Evolutionary conservation across 2,888 invertebrate genomes (phyloP).

Genomic region (Eupelmus urozonus): DNA sequence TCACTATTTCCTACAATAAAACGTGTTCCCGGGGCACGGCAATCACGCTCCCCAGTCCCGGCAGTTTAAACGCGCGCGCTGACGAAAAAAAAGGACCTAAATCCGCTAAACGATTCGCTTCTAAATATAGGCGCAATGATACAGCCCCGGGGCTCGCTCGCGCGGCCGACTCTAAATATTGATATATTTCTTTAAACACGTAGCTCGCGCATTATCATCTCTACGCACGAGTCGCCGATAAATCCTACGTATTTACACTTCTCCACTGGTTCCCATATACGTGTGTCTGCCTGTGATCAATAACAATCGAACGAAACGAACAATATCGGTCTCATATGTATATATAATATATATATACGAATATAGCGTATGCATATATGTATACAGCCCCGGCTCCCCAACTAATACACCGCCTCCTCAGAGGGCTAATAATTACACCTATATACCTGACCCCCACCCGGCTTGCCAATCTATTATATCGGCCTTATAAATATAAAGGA

Average conservation of each 20-base stretch:
- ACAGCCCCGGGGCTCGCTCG: not conserved
- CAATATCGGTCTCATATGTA: constrained; percentile 6
- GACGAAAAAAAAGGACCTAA: no score
- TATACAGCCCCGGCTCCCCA: not conserved
- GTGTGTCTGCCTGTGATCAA: not conserved
- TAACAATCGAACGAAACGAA: constrained; percentile 27
- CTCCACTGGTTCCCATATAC: no score
- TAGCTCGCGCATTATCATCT: constrained; percentile 12
- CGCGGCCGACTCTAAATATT: constrained; percentile 15
- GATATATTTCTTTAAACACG: constrained; percentile 37
- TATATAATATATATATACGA: constrained; percentile 25
- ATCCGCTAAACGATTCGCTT: not conserved
- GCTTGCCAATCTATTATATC: not conserved
- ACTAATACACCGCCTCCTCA: not conserved
- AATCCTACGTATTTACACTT: constrained; percentile 49
- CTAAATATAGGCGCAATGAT: not conserved
- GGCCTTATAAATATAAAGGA: constrained; percentile 48
- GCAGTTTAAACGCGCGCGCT: no score
- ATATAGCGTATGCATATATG: constrained; percentile 18
- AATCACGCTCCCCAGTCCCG: no score
- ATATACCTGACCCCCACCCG: not conserved
- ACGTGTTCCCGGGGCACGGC: no score
- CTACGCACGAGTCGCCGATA: constrained; percentile 20
- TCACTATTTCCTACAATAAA: no score
- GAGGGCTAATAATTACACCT: not conserved